Evolutionary conservation across 1,140 invertebrate species (phyloP), one percentile per base, ranked within the genome.

Genomic region (Stegodyphus mimosarum): DNA sequence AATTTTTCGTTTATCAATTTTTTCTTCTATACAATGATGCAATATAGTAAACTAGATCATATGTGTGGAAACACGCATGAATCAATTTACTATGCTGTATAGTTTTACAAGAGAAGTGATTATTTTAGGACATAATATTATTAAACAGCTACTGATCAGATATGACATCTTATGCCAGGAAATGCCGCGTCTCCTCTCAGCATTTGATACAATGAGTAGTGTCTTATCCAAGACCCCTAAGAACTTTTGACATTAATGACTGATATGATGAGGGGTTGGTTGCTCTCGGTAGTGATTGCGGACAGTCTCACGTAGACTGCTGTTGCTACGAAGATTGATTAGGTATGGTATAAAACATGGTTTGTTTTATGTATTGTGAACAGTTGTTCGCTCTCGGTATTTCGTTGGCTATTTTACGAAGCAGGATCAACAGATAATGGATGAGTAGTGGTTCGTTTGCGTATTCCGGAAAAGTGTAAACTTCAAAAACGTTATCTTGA

Each of bases 211-310:
- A 74, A 60, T 74, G 72, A 74, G 53, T 53, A 33, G 48, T 53
- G n/a, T 77, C 60, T 33, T 76, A 52, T 6, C 33, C 48, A 48
- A 64, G 33, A 63, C 63, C 63, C 73, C 18, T 75, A 75, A 75
- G 55, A 75, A 66, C 52, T 50, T 18, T 13, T 77, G 74, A 77
- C 74, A 50, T 77, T 77, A 64, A 77, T 77, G 33, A 77, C 55
- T 66, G 48, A 64, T 64, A 66, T 33, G 63, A 50, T 50, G 18
- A 52, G 33, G 63, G 63, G 74, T 64, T 50, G 74, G 33, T 33
- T 33, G 33, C 3, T 33, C 33, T 33, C 33, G 33, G 60, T 48
- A 77, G 60, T 66, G 74, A 77, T 77, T 77, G 74, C 49, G 72
- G 72, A 74, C 70, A 72, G 51, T 72, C 53, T 74, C 53, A 13